A percentile compares a stretch with the other conserved stretches of the same genome.
Conservation (phyloP, 2,113 vertebrate species). For the Pseudorectes ferrugineus region DNA sequence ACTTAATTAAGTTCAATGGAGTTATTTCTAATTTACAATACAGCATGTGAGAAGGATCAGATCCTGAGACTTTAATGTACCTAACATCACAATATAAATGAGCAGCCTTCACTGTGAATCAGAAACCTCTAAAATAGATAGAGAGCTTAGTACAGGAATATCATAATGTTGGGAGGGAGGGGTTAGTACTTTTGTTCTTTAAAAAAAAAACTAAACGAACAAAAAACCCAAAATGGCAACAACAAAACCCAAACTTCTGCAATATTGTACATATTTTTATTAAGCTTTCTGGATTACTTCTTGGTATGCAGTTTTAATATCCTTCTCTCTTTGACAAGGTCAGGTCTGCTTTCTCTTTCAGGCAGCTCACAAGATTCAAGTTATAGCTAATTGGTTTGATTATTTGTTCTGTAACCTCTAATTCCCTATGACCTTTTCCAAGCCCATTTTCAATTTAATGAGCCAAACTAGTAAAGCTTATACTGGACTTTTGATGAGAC, state of each 20-base stretch:
- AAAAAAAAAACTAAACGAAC: background rate
- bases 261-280: background rate
- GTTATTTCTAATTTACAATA: background rate
- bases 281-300: background rate
- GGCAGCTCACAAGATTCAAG: constrained; percentile 34
- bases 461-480: constrained; percentile 52
- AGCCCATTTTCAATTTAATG: constrained; percentile 62
- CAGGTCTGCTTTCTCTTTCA: constrained; percentile 45
- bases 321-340: constrained; percentile 1
- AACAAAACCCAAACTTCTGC: background rate
- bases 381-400: constrained; percentile 67
- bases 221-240: background rate
- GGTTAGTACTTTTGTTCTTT: background rate
- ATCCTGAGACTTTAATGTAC: background rate
- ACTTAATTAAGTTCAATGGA: background rate
- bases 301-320: constrained; percentile 25
- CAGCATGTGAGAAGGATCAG: background rate
- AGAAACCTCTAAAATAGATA: background rate
- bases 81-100: background rate
- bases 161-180: background rate
- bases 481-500: constrained; percentile 35
- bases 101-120: background rate
- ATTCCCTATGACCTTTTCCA: constrained; percentile 50
- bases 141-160: background rate
- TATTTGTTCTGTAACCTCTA: constrained; percentile 60